A percentile compares a stretch with the other conserved stretches of the same genome.
phyloP scores from a whole-genome alignment of 2,113 vertebrate genomes.

The Tupaia tana region DNA sequence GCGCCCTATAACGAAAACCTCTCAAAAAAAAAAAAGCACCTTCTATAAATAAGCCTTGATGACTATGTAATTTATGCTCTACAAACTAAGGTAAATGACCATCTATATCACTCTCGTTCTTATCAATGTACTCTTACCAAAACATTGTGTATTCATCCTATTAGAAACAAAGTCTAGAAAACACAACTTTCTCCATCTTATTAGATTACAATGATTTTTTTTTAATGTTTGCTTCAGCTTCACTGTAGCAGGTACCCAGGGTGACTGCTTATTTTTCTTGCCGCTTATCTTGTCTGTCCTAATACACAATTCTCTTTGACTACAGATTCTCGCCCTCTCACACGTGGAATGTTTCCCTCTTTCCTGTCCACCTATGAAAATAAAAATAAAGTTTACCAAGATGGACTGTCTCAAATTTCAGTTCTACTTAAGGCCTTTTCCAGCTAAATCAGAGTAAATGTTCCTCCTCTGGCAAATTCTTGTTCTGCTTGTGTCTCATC shows the following conservation, averaged over 20 bases:
- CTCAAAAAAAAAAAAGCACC: accelerated
- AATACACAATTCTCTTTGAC: not conserved
- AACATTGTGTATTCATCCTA: not conserved
- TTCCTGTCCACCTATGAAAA: not conserved
- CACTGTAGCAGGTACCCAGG: no score
- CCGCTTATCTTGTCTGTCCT: not conserved
- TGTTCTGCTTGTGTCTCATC: not conserved
- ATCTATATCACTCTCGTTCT: not conserved
- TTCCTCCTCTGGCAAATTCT: not conserved
- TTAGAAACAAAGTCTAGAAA: not conserved
- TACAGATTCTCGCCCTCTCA: not conserved
- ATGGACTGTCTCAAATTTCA: not conserved
- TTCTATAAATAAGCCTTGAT: not conserved
- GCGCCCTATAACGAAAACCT: no score
- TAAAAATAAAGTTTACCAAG: not conserved
- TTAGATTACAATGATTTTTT: not conserved
- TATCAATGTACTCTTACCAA: not conserved
- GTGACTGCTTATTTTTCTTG: not conserved
- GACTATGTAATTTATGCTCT: not conserved
- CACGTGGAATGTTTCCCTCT: not conserved
- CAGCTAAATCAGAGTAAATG: not conserved
- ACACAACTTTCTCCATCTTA: not conserved
- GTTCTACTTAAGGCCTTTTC: not conserved
- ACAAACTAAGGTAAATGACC: not conserved
- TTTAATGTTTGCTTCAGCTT: not conserved